Percentiles rank a stretch among this genome's conserved stretches.
Evolutionary conservation across 2,797 vertebrate genomes (phyloP).

Genomic region (Pseudochirops corinnae): DNA sequence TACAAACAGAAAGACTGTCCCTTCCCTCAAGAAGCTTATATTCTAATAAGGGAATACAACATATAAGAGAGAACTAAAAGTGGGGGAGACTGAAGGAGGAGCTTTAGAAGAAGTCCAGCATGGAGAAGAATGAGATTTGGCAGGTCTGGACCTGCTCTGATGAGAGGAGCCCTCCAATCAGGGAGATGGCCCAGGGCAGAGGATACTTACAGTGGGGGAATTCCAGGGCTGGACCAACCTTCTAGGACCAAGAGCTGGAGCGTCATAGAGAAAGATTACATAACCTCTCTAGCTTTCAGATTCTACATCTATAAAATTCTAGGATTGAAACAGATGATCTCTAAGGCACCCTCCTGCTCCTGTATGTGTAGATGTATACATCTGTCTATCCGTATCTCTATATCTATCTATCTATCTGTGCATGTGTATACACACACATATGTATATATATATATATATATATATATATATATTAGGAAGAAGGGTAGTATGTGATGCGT

Average conservation of each 20-base stretch:
- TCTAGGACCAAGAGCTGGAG: not conserved
- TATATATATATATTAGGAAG: not conserved
- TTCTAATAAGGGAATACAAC: not conserved
- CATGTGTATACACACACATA: not conserved
- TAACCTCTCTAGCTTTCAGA: not conserved
- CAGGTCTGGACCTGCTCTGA: not conserved
- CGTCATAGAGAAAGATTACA: not conserved
- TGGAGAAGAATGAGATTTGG: not conserved
- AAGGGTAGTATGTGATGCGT: not conserved
- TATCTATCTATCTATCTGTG: not conserved
- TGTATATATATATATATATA: not conserved
- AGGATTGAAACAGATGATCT: not conserved
- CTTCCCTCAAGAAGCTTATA: not conserved
- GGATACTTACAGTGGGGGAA: not conserved
- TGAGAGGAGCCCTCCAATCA: not conserved
- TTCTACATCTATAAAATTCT: not conserved
- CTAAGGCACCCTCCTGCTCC: not conserved
- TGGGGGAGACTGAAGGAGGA: not conserved
- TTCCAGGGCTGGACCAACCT: not conserved
- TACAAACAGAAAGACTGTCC: not conserved
- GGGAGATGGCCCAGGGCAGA: not conserved
- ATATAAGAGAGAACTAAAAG: not conserved
- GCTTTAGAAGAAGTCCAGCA: not conserved
- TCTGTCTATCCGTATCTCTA: not conserved
- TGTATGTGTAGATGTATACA: not conserved